phyloP scores from a whole-genome alignment of 2,888 invertebrate genomes.

The Cryptocephalus primarius region DNA sequence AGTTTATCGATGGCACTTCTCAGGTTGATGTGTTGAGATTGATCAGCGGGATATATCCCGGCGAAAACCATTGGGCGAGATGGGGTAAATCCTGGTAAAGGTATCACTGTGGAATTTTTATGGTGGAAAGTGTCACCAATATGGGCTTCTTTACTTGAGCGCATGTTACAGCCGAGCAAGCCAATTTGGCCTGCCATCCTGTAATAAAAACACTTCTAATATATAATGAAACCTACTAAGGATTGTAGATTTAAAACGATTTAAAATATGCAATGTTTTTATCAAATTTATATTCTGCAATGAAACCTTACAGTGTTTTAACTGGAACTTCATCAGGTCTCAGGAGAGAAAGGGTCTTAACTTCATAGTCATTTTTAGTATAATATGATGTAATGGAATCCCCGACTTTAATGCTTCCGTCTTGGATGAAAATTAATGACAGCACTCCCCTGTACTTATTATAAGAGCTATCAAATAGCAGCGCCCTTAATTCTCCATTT shows the following conservation, averaged over 20 bases:
- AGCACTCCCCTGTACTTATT: conserved; percentile 78
- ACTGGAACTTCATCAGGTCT: conserved; percentile 63
- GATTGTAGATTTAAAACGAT: too few relatives aligned
- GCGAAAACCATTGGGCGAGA: conserved; percentile 78
- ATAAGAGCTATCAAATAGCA: conserved; percentile 91
- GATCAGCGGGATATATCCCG: conserved; percentile 84
- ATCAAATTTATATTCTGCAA: too few relatives aligned
- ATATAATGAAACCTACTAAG: too few relatives aligned
- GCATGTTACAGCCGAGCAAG: conserved; percentile 72
- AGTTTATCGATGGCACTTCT: conserved; percentile 81
- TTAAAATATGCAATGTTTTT: too few relatives aligned
- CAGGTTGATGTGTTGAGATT: conserved; percentile 66
- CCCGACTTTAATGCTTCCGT: conserved; percentile 63
- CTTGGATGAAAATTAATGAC: conserved; percentile 63
- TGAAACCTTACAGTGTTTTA: conserved; percentile 47
- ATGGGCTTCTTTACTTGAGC: conserved; percentile 56
- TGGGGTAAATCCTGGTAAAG: conserved; percentile 53
- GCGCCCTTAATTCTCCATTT: conserved; percentile 56
- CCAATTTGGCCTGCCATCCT: conserved; percentile 89
- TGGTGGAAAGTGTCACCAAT: conserved; percentile 68
- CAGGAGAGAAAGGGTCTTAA: conserved; percentile 69
- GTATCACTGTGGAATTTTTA: conserved; percentile 42
- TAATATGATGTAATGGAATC: conserved; percentile 63
- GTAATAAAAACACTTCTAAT: conserved; percentile 13
- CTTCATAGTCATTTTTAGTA: conserved; percentile 63